Conservation (phyloP, 1,140 invertebrate species). For the Lasioglossum baleicum region DNA sequence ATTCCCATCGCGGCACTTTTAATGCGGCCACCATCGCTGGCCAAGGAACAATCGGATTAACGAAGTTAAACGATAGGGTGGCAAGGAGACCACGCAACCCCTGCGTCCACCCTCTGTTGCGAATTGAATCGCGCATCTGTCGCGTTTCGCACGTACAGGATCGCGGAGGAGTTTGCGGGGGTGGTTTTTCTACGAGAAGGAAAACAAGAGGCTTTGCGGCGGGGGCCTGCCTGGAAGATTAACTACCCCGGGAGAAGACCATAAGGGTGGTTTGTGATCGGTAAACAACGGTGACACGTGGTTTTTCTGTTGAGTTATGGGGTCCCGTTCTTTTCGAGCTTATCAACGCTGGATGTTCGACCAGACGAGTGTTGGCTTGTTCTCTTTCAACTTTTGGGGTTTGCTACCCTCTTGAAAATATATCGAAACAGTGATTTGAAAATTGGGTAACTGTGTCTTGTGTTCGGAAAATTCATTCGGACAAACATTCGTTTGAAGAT, state of each 20-base stretch:
- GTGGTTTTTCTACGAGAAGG: conserved; percentile 34
- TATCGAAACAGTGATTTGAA: no score
- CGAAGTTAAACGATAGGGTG: conserved; percentile 67
- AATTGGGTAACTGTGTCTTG: no score
- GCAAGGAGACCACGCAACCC: conserved; percentile 7
- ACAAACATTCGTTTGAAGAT: no score
- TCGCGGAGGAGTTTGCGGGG: conserved; percentile 50
- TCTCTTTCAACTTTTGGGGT: not conserved
- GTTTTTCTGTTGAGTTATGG: conserved; percentile 5
- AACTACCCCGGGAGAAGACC: conserved; percentile 12
- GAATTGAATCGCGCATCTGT: conserved; percentile 58
- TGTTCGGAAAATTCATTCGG: no score
- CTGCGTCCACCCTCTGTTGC: conserved; percentile 3
- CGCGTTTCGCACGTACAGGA: conserved; percentile 63
- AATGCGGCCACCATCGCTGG: conserved; percentile 38
- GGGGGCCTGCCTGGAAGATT: conserved; percentile 38
- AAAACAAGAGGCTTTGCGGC: conserved; percentile 1
- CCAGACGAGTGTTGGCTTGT: no score
- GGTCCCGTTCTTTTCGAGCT: not conserved
- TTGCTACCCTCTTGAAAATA: no score
- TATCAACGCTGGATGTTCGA: not conserved
- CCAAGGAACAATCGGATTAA: conserved; percentile 72
- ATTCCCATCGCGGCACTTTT: conserved; percentile 67
- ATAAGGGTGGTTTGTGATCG: conserved; percentile 12
- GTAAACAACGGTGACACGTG: conserved; percentile 24